Base-by-base conservation (phyloP, 2,888 invertebrate genomes). In the Hydrotaea diabolus region DNA sequence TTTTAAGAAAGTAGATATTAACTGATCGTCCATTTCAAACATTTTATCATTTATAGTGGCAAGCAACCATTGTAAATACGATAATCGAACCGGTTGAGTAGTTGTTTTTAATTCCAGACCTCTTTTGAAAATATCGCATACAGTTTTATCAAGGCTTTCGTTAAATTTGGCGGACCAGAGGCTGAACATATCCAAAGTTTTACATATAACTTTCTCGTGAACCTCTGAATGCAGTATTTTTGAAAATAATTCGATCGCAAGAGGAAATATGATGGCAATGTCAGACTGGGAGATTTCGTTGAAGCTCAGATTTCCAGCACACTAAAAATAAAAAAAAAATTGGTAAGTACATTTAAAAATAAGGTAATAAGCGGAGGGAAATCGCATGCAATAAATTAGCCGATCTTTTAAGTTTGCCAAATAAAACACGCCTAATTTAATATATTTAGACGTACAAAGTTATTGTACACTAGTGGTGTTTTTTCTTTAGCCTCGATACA, bases 171-270 rank as follows among this genome's bases (percentile, higher is more conserved):
- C 89, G 72, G 96, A 95, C 98, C 98, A 98, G 26, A 95, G 91
- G 8, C 95, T 94, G 92, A 98, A 94, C 94, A 96, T 96, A 88
- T 97, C 95, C 26, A 98, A 93, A 8, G 96, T 95, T 88, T 95
- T 95, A 85, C 96, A 95, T 75, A 98, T 93, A 0, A 97, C 98
- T 89, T 97, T 97, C 92, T 99, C 98, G 91, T 98, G 98, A 43
- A 97, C 97, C 94, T 99, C 98, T 71, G 94, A 94, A 89, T 97
- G 97, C 57, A 98, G 93, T 57, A 97, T 95, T 91, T 96, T 96
- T 31, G 96, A 93, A 90, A 97, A 95, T 88, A 95, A 94, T 53
- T 94, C 93, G 0, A 94, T 93, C 2, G 95, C 95, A 64, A 93
- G 93, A 85, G 94, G 93, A 80, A 96, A 94, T 76, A 95, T 91